A percentile compares a stretch with the other conserved stretches of the same genome.
Conservation (phyloP, 2,797 vertebrate genomes). For the Podargus strigoides region DNA sequence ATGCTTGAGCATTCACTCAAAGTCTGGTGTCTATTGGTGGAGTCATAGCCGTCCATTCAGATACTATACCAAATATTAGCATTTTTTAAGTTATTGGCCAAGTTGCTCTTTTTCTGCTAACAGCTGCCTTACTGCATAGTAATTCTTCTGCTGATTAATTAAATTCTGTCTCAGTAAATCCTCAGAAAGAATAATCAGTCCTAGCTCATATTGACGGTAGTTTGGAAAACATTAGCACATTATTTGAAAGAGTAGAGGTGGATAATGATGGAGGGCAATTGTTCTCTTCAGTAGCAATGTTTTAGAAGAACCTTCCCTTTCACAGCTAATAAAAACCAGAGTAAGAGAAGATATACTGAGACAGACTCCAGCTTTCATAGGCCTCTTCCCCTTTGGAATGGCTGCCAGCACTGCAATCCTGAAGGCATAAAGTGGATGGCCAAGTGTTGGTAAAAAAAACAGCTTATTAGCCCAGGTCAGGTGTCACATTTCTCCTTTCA, state of each 20-base stretch:
- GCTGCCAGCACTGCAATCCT: neutral
- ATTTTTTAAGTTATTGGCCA: neutral
- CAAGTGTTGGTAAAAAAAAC: neutral
- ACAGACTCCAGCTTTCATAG: neutral
- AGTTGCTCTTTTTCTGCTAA: neutral
- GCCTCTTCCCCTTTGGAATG: neutral
- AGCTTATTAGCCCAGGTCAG: rapidly evolving
- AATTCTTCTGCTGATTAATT: neutral
- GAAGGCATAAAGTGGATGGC: neutral
- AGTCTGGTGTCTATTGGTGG: neutral
- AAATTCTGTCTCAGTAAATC: neutral
- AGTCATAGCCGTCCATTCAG: neutral
- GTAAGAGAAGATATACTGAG: neutral
- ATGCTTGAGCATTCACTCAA: neutral
- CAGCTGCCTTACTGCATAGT: neutral
- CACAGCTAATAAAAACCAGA: neutral
- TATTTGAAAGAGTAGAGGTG: neutral
- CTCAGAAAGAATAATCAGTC: neutral
- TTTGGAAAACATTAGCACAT: neutral
- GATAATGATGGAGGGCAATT: neutral
- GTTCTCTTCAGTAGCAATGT: neutral
- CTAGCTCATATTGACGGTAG: neutral
- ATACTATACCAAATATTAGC: neutral
- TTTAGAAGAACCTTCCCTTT: neutral
- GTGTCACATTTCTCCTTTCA: neutral